A percentile compares a stretch with the other conserved stretches of the same genome.
These are phyloP conservation scores for Physeter macrocephalus DNA, from an alignment of 2,113 vertebrate species.

Conservation along the genomic window DNA sequence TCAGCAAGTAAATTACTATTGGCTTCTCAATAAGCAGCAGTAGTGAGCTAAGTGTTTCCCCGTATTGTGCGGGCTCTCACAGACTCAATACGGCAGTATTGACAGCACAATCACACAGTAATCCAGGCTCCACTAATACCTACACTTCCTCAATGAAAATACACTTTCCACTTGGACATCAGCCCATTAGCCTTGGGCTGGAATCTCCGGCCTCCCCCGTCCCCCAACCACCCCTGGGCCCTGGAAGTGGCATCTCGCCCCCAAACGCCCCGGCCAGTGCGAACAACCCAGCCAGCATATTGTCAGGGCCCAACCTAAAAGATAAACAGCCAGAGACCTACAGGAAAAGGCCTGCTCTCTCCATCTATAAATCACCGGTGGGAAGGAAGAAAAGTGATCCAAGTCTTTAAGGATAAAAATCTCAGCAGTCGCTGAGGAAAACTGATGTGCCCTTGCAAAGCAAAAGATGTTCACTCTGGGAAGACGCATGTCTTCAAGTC, in stretches of 20 bases:
- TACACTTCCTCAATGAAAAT: slow-evolving; percentile 83
- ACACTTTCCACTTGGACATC: slow-evolving; percentile 79
- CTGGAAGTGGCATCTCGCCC: neutral
- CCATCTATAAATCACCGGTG: slow-evolving; percentile 61
- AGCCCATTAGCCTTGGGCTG: slow-evolving; percentile 74
- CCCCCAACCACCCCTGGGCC: neutral
- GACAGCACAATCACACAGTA: slow-evolving; percentile 97
- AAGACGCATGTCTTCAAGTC: slow-evolving; percentile 35
- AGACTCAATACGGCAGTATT: slow-evolving; percentile 94
- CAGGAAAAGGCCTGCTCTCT: slow-evolving; percentile 68
- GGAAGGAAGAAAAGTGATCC: slow-evolving; percentile 75
- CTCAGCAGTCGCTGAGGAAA: slow-evolving; percentile 66
- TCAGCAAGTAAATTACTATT: slow-evolving; percentile 99
- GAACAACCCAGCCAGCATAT: neutral
- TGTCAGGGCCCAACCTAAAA: slow-evolving; percentile 37
- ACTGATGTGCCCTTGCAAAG: slow-evolving; percentile 61
- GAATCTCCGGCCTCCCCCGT: neutral
- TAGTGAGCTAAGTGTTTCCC: slow-evolving; percentile 89
- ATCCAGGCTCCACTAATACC: slow-evolving; percentile 87
- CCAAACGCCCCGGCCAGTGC: neutral
- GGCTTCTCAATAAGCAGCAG: slow-evolving; percentile 99
- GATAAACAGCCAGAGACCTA: slow-evolving; percentile 67
- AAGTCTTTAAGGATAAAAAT: slow-evolving; percentile 71
- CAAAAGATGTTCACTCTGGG: slow-evolving; percentile 48
- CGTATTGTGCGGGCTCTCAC: slow-evolving; percentile 86